Conservation (phyloP, 2,797 vertebrate species). For the Arrhamphus sclerolepis region DNA sequence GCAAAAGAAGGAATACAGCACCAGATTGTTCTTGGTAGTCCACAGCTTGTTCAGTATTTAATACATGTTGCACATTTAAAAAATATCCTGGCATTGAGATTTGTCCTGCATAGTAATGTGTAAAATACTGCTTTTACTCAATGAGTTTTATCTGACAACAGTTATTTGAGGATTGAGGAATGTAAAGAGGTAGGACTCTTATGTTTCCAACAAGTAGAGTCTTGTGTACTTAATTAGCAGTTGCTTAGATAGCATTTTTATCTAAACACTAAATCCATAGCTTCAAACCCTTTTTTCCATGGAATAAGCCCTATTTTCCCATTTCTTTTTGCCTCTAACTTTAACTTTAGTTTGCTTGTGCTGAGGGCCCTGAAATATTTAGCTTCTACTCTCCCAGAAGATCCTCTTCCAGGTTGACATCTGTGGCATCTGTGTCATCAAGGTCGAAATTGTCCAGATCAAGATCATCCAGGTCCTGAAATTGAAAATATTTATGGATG, state of each 20-base stretch:
- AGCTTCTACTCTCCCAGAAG: constrained; percentile 83
- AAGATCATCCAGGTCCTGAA: constrained; percentile 85
- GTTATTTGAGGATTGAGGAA: background rate
- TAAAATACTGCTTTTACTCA: background rate
- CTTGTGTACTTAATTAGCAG: no score
- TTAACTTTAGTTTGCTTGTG: no score
- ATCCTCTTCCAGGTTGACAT: constrained; percentile 93
- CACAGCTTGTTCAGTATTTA: constrained; percentile 1
- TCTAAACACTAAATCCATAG: no score
- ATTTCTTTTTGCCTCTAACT: background rate
- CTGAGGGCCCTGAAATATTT: background rate
- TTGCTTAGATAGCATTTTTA: no score
- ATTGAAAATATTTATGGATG: background rate
- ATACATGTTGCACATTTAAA: no score
- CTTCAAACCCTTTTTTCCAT: background rate
- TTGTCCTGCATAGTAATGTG: background rate
- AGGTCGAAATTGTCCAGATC: constrained; percentile 93
- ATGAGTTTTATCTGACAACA: constrained; percentile 25
- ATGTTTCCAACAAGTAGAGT: no score
- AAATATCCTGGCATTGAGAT: background rate
- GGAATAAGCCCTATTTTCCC: background rate
- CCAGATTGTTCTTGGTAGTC: no score
- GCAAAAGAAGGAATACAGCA: no score
- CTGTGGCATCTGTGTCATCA: constrained; percentile 90
- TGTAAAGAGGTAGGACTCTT: no score